Evolutionary conservation across 2,113 vertebrate genomes (phyloP).

Genomic region (Pangasianodon hypophthalmus): DNA sequence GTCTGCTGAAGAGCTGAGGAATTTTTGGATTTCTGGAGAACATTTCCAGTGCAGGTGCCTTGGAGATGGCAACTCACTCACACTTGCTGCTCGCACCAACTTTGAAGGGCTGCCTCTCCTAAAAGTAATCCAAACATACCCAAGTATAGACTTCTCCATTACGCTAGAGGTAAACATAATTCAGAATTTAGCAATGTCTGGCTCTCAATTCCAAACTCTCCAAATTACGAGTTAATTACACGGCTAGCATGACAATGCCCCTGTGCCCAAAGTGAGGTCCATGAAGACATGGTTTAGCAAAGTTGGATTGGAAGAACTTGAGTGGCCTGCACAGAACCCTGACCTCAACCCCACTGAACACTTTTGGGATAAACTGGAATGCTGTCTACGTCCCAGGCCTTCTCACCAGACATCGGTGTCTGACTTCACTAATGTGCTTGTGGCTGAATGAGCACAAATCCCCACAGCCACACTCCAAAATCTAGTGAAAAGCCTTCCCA

Average conservation of each 20-base stretch:
- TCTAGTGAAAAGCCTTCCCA: neutral
- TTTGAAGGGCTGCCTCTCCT: constrained; percentile 85
- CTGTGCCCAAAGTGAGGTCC: neutral
- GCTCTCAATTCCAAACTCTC: neutral
- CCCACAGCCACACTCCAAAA: neutral
- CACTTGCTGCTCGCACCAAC: constrained; percentile 85
- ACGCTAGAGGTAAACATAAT: neutral
- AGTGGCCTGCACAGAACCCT: neutral
- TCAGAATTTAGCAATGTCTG: neutral
- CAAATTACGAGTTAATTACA: neutral
- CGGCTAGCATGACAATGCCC: neutral
- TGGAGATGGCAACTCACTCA: constrained; percentile 89
- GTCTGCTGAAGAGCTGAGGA: constrained; percentile 81
- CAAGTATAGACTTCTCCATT: neutral
- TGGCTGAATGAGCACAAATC: neutral
- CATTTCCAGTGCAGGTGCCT: constrained; percentile 93
- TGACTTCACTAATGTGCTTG: neutral
- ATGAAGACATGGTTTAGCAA: neutral
- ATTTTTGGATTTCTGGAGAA: constrained; percentile 83
- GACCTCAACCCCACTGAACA: neutral
- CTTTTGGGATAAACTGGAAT: too few relatives aligned
- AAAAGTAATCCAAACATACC: constrained; percentile 29
- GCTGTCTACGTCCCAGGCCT: neutral
- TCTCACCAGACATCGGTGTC: neutral
- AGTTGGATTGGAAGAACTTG: neutral